These are phyloP conservation scores for Colistium nudipinnis DNA, from an alignment of 2,113 vertebrate species.

Conservation along the genomic window DNA sequence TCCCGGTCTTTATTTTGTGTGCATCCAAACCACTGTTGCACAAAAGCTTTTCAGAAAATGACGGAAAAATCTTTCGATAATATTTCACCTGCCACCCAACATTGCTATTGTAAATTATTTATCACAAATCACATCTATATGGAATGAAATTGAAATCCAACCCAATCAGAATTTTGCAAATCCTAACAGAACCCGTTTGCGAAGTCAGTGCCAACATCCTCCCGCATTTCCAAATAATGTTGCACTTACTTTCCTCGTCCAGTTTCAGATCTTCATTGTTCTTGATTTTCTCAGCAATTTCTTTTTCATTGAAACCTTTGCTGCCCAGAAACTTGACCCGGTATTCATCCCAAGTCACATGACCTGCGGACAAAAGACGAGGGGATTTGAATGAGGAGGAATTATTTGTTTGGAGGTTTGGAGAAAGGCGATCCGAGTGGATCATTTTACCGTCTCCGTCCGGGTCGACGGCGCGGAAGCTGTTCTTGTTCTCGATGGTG, in stretches of 20 bases:
- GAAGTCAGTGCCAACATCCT: no score
- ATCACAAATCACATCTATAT: background rate
- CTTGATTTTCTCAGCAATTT: slow-evolving; percentile 89
- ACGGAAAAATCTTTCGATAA: no score
- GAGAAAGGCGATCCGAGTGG: no score
- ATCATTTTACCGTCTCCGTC: slow-evolving; percentile 85
- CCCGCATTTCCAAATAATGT: background rate
- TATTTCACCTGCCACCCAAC: no score
- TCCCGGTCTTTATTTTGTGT: no score
- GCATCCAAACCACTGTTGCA: no score
- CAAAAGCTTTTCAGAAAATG: no score
- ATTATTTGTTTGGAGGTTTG: background rate
- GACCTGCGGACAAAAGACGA: slow-evolving; percentile 75
- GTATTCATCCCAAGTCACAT: slow-evolving; percentile 95
- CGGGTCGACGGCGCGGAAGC: slow-evolving; percentile 92
- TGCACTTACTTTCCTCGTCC: slow-evolving; percentile 95
- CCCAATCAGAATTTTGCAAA: background rate
- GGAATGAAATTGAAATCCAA: no score
- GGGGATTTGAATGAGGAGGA: background rate
- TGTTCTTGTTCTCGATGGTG: slow-evolving; percentile 89
- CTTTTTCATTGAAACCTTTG: slow-evolving; percentile 92
- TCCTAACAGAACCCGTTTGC: background rate
- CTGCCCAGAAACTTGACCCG: slow-evolving; percentile 92
- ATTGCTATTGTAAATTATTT: background rate
- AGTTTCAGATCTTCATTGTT: slow-evolving; percentile 92